Evolutionary conservation across 2,113 vertebrate species (phyloP).

Genomic region (Prionailurus viverrinus): DNA sequence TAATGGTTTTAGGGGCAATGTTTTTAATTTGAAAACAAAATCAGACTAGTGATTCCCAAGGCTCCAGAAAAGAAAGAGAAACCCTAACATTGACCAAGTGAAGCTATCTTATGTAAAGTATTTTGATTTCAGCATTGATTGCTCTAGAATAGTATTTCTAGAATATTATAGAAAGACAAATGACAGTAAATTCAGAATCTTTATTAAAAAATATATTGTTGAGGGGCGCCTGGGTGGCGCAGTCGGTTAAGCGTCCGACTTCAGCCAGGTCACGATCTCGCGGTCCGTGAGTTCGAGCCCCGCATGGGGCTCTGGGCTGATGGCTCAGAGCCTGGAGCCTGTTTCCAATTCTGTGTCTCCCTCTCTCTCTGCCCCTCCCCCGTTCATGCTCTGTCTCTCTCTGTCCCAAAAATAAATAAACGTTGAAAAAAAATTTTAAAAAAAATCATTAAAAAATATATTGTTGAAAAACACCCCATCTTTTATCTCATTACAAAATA

Average conservation of each 20-base stretch:
- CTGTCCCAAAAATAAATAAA: no score
- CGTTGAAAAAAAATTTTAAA: no score
- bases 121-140: neutral
- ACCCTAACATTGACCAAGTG: neutral
- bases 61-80: neutral
- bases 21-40: slow-evolving; percentile 40
- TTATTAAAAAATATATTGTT: neutral
- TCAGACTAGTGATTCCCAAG: neutral
- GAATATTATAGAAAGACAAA: neutral
- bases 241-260: no score
- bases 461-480: neutral
- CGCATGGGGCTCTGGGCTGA: no score
- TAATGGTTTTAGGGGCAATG: neutral
- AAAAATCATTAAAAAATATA: neutral
- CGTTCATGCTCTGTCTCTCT: no score
- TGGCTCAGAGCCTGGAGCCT: no score
- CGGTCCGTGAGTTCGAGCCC: no score
- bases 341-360: no score
- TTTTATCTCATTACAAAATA: neutral
- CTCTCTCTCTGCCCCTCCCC: no score
- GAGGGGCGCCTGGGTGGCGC: no score
- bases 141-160: neutral
- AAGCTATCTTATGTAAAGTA: neutral
- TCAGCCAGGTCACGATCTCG: no score
- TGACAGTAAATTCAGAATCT: neutral